A percentile compares a stretch with the other conserved stretches of the same genome.
These are phyloP conservation scores for Conops quadrifasciatus DNA, from an alignment of 2,888 invertebrate species.

Conservation along the genomic window DNA sequence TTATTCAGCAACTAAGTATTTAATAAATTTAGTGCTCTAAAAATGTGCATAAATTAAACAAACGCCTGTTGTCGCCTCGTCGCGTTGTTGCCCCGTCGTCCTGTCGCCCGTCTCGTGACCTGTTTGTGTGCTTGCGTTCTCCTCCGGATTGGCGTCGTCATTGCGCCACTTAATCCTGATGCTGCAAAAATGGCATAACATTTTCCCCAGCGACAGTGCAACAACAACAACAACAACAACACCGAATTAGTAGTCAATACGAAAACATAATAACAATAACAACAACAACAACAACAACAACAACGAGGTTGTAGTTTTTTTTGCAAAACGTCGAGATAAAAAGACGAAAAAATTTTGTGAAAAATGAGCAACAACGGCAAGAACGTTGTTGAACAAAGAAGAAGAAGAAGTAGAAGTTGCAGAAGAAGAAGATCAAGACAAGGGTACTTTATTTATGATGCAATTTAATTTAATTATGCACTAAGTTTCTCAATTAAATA, in stretches of 20 bases:
- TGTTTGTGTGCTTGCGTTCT: neutral
- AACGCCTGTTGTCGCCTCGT: neutral
- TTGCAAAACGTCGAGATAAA: neutral
- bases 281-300: neutral
- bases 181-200: no score
- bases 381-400: neutral
- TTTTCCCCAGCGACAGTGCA: neutral
- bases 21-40: constrained; percentile 26
- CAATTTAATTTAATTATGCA: constrained; percentile 44
- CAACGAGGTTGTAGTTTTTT: neutral
- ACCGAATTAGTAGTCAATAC: no score
- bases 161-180: no score
- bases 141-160: no score
- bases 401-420: neutral
- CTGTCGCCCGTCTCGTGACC: neutral
- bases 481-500: constrained; percentile 44
- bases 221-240: neutral
- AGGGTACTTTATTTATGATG: constrained; percentile 41
- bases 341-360: neutral
- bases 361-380: neutral
- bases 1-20: neutral
- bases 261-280: neutral
- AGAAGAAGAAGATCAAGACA: constrained; percentile 11
- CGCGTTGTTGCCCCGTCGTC: neutral
- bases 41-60: constrained; percentile 33